A percentile compares a stretch with the other conserved stretches of the same genome.
Conservation (phyloP, 2,888 invertebrate species). For the Bugula neritina region DNA sequence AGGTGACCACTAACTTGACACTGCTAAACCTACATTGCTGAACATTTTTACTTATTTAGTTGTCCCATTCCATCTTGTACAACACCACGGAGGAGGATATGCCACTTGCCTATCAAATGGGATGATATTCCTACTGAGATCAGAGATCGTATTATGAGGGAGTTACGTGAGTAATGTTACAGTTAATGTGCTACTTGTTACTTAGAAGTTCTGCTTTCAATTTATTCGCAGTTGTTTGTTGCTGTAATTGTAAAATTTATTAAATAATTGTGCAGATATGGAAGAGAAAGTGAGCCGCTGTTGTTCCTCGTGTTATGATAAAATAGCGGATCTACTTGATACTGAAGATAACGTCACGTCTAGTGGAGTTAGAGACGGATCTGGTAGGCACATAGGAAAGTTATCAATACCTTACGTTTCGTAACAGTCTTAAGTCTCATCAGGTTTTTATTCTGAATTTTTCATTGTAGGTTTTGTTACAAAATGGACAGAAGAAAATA, state of each 20-base stretch:
- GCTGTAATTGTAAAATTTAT: too few species aligned
- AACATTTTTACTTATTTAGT: background rate
- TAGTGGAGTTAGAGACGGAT: background rate
- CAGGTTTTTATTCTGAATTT: background rate
- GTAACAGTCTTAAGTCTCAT: too few species aligned
- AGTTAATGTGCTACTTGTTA: background rate
- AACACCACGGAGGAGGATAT: background rate
- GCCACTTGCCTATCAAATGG: slow-evolving; percentile 5
- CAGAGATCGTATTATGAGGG: background rate
- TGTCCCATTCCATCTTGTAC: slow-evolving; percentile 18
- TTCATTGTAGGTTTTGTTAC: slow-evolving; percentile 4
- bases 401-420: too few species aligned
- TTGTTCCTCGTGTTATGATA: slow-evolving; percentile 20
- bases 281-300: background rate
- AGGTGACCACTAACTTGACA: too few species aligned
- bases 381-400: background rate
- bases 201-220: too few species aligned
- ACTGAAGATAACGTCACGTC: background rate
- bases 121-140: background rate
- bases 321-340: slow-evolving; percentile 11
- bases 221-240: too few species aligned
- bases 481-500: background rate
- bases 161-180: slow-evolving; percentile 1
- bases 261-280: slow-evolving; percentile 11
- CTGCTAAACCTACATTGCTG: too few species aligned